These are phyloP conservation scores for Mus spicilegus DNA, from an alignment of 2,113 vertebrate species.

Conservation along the genomic window DNA sequence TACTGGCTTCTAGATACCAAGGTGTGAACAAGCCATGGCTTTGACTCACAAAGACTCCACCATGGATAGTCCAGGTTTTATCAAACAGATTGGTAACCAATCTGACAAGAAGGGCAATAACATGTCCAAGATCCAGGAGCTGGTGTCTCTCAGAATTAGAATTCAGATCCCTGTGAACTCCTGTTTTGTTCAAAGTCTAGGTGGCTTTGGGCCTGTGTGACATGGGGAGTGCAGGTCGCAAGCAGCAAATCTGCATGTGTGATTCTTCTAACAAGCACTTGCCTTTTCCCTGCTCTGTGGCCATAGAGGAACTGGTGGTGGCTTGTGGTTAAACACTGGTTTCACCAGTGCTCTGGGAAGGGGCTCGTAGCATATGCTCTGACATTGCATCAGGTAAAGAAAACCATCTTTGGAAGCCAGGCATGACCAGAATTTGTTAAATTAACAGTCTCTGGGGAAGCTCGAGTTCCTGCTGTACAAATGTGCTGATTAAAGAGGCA, in stretches of 20 bases:
- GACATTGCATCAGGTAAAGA: slow-evolving; percentile 78
- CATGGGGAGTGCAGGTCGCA: background rate
- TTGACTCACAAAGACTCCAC: background rate
- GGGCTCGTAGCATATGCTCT: slow-evolving; percentile 74
- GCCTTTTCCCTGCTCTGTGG: slow-evolving; percentile 21
- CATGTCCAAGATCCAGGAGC: background rate
- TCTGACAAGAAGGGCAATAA: background rate
- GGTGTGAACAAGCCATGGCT: background rate
- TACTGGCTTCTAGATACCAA: background rate
- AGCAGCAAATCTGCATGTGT: background rate
- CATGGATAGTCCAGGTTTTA: background rate
- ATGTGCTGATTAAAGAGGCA: slow-evolving; percentile 32
- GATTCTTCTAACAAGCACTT: background rate
- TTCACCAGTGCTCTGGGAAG: slow-evolving; percentile 58
- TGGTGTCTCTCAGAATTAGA: background rate
- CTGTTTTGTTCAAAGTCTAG: background rate
- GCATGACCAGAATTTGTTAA: slow-evolving; percentile 87
- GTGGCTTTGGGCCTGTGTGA: background rate
- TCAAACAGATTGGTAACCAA: background rate
- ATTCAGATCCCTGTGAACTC: background rate
- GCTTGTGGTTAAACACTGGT: slow-evolving; percentile 83
- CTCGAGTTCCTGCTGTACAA: slow-evolving; percentile 91
- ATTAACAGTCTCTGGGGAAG: slow-evolving; percentile 88
- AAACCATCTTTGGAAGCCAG: slow-evolving; percentile 83
- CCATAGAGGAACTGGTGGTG: slow-evolving; percentile 21